Evolutionary conservation across 2,113 vertebrate species (phyloP).

Genomic region (Nansenia antarctica): DNA sequence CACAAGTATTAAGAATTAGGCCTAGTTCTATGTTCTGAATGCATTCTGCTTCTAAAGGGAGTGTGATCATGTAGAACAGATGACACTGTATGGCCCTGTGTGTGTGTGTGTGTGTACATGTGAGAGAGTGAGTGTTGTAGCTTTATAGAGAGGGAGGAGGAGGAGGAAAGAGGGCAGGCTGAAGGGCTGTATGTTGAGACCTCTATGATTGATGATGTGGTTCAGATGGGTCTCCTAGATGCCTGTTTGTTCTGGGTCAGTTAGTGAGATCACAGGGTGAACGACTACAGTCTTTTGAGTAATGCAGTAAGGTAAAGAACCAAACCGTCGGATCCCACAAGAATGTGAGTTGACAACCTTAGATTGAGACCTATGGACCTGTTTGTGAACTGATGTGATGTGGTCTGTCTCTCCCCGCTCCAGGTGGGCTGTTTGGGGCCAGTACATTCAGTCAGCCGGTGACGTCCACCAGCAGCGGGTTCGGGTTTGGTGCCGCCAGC

Average conservation of each 20-base stretch:
- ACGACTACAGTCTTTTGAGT: neutral
- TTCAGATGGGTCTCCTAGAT: neutral
- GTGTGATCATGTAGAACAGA: constrained; percentile 18
- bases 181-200: neutral
- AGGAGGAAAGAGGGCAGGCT: neutral
- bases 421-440: constrained; percentile 92
- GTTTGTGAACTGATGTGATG: neutral
- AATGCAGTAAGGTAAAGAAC: neutral
- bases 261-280: neutral
- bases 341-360: neutral
- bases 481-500: constrained; percentile 87
- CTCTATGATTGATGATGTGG: neutral
- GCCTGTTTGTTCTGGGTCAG: neutral
- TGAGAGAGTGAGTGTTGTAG: neutral
- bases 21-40: too few relatives aligned
- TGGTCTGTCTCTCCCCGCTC: neutral
- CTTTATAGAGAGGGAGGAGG: neutral
- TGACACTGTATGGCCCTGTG: neutral
- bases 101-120: neutral
- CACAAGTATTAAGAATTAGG: neutral
- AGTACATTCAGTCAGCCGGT: constrained; percentile 92
- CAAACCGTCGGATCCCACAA: neutral
- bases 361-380: neutral
- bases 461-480: constrained; percentile 86
- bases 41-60: constrained; percentile 7